Evolutionary conservation across 1,140 invertebrate genomes (phyloP).

Genomic region (Cyclina sinensis): DNA sequence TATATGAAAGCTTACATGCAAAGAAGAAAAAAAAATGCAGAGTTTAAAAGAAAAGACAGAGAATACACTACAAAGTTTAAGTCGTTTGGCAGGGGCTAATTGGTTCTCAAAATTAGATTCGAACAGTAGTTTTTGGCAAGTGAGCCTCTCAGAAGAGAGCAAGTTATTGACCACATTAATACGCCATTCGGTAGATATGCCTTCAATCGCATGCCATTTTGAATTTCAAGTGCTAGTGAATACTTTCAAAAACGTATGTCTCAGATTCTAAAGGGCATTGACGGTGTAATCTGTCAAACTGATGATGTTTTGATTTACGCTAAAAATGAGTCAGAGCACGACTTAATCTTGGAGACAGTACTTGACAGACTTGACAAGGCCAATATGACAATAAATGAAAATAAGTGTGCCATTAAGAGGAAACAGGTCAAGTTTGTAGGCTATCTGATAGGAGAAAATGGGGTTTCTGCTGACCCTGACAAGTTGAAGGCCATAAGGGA

Average conservation of each 20-base stretch:
- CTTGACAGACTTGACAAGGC: constrained; percentile 19
- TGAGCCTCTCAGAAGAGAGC: constrained; percentile 46
- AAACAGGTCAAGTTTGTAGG: not conserved
- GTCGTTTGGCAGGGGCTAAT: constrained; percentile 2
- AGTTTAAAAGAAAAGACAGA: too few relatives aligned
- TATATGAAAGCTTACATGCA: too few relatives aligned
- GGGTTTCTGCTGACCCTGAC: constrained; percentile 25
- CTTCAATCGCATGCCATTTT: constrained; percentile 61
- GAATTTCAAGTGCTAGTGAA: constrained; percentile 58
- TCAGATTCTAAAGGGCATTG: constrained; percentile 32
- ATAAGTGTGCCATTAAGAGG: constrained; percentile 31
- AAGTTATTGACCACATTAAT: constrained; percentile 70
- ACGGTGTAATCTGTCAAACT: constrained; percentile 42
- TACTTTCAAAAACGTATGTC: constrained; percentile 62
- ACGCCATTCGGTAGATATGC: constrained; percentile 70
- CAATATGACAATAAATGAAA: not conserved
- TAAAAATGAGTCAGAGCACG: constrained; percentile 10
- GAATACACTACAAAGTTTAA: too few relatives aligned
- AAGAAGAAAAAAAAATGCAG: too few relatives aligned
- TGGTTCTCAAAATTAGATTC: constrained; percentile 62
- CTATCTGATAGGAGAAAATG: not conserved
- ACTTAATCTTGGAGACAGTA: constrained; percentile 22
- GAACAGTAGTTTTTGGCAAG: constrained; percentile 62
- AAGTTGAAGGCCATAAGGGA: not conserved
- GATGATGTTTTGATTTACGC: constrained; percentile 58